Evolutionary conservation across 2,888 invertebrate genomes (phyloP), one percentile per base, ranked within the genome.

Genomic region (Spilarctia lutea): DNA sequence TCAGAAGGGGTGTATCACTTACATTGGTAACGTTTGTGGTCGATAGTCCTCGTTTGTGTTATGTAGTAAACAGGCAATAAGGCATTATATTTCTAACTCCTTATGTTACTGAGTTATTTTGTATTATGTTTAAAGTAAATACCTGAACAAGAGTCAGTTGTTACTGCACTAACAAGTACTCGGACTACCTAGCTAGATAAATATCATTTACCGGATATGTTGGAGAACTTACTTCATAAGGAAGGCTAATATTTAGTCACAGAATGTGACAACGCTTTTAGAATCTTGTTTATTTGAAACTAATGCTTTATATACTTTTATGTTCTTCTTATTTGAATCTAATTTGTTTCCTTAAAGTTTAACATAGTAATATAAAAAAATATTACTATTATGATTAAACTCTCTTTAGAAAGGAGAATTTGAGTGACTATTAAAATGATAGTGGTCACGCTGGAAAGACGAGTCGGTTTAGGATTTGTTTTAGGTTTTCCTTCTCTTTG

Each of bases 1-100:
- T 30, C 13, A 4, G 30, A 30, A 30, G 13, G 27, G 4, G 11
- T n/a, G n/a, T 56, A 27, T 56, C 56, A n/a, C n/a, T 67, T 67
- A 45, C 45, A 18, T 67, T 45, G 42, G 30, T 67, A 33, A 65
- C n/a, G 45, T 71, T 71, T 65, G 68, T 63, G 71, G 75, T 71
- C n/a, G 65, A 30, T 52, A 30, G 52, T 68, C 16, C 68, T 75
- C 33, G 68, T 13, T 75, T 68, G 48, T 30, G 56, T 63, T 45
- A 48, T 10, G 2, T 52, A 63, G 56, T 74, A 65, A 52, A 16
- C 24, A 66, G 16, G 42, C 24, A 16, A 70, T 20, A 13, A 45
- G 52, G 65, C 65, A 70, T 74, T 71, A 63, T 72, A 42, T 68
- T 72, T 67, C 52, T 71, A 35, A 27, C 35, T 60, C 48, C n/a